Evolutionary conservation across 2,888 invertebrate genomes (phyloP), one percentile per base, ranked within the genome.

Genomic region (Limulus polyphemus): DNA sequence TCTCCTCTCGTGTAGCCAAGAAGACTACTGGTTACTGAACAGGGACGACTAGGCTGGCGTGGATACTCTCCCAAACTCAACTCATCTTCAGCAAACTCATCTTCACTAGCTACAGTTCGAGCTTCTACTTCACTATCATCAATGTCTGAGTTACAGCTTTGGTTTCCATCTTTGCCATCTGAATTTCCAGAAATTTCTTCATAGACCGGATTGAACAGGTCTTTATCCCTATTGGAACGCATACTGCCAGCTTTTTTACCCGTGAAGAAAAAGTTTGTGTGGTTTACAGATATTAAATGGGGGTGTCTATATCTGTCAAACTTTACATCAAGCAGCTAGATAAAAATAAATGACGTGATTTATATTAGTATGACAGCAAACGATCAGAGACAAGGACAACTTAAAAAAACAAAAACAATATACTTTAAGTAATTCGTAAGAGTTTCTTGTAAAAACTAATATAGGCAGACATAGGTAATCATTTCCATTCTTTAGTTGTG

Each of bases 21-120:
- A 51, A 64, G 56, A 51, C 64, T 64, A 49, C 67, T 65, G 11
- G 67, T 63, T 16, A 59, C 65, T 4, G 65, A 65, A 49, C 63
- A 62, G 0, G 62, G 67, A 12, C 61, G 60, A 14, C 62, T 62
- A 46, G 62, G 47, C 4, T 60, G 61, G n/a, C 11, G 50, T 13
- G 48, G 57, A 55, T 58, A 65, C 32, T 70, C 70, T 11, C 67
- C 70, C 49, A 70, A 62, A 57, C 70, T 70, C 49, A 70, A 63
- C 49, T 70, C 70, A 49, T 70, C 70, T 58, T 69, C 70, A 14
- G 70, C 70, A 54, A 70, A 65, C 16, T 69, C 70, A 17, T 69
- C 70, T 58, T 70, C 70, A 60, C 70, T 70, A 59, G 65, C 67
- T 10, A 65, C 65, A 1, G 67, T 63, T 48, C 69, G 59, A 11